These are phyloP conservation scores for Sebastolobus alascanus DNA, from an alignment of 2,797 vertebrate species.

Conservation along the genomic window DNA sequence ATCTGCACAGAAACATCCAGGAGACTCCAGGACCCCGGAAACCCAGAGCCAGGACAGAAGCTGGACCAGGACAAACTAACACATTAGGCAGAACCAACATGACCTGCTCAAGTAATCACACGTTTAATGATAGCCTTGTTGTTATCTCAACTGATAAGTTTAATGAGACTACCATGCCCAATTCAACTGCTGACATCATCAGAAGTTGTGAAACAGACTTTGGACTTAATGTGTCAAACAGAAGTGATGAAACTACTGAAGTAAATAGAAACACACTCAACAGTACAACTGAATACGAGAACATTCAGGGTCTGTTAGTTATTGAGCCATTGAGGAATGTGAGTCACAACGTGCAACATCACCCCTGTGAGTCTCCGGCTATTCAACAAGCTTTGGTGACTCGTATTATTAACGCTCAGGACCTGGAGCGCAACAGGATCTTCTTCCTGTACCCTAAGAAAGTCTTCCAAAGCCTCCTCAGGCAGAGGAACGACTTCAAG, in stretches of 20 bases:
- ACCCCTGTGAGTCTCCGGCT: conserved; percentile 71
- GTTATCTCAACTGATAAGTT: background rate
- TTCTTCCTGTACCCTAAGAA: conserved; percentile 59
- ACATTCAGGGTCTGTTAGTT: conserved; percentile 60
- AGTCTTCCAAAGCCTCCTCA: conserved; percentile 50
- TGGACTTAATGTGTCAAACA: background rate
- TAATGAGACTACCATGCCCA: conserved; percentile 19
- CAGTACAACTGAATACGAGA: background rate
- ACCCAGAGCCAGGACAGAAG: background rate
- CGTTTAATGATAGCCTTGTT: conserved; percentile 25
- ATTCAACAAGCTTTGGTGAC: conserved; percentile 72
- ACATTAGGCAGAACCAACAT: conserved; percentile 1
- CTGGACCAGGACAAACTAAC: background rate
- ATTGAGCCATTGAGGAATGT: conserved; percentile 70
- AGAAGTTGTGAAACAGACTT: conserved; percentile 21
- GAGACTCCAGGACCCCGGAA: conserved; percentile 45
- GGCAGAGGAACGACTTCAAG: conserved; percentile 65
- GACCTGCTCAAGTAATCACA: conserved; percentile 10
- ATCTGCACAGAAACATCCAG: conserved; percentile 66
- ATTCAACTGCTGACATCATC: background rate
- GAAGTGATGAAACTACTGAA: background rate
- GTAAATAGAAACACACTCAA: background rate
- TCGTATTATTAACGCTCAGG: conserved; percentile 63
- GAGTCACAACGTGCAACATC: conserved; percentile 72
- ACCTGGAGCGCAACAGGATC: conserved; percentile 65